Conservation (phyloP, 2,797 vertebrate species). For the Remorina albescens region DNA sequence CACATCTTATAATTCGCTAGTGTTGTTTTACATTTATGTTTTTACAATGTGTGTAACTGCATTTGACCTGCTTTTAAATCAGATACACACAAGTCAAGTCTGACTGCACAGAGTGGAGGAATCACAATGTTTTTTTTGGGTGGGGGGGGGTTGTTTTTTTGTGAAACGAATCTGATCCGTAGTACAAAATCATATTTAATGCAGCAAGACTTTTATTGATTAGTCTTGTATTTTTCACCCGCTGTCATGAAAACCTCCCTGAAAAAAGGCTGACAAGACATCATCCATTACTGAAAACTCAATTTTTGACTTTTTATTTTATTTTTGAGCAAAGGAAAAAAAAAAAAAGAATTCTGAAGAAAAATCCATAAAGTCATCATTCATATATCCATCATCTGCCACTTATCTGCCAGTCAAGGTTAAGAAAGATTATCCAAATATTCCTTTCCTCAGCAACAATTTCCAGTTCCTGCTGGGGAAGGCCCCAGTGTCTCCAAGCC, state of each 20-base stretch:
- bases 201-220: neutral
- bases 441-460: neutral
- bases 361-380: neutral
- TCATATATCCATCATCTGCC: neutral
- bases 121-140: too few relatives aligned
- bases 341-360: neutral
- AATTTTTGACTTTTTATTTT: neutral
- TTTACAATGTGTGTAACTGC: slow-evolving; percentile 18
- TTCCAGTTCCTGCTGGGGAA: neutral
- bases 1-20: neutral
- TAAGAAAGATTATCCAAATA: neutral
- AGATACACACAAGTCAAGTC: slow-evolving; percentile 7
- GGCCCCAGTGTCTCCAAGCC: neutral
- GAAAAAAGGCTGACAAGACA: neutral
- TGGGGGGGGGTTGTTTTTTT: too few relatives aligned
- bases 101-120: neutral
- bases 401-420: neutral
- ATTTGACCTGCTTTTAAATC: slow-evolving; percentile 22
- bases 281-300: neutral
- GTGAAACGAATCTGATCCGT: slow-evolving; percentile 3
- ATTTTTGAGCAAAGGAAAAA: neutral
- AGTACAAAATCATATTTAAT: slow-evolving; percentile 21
- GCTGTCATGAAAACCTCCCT: neutral
- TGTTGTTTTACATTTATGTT: neutral
- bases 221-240: slow-evolving; percentile 3